Base-by-base conservation (phyloP, 2,797 vertebrate species). In the Picus viridis region DNA sequence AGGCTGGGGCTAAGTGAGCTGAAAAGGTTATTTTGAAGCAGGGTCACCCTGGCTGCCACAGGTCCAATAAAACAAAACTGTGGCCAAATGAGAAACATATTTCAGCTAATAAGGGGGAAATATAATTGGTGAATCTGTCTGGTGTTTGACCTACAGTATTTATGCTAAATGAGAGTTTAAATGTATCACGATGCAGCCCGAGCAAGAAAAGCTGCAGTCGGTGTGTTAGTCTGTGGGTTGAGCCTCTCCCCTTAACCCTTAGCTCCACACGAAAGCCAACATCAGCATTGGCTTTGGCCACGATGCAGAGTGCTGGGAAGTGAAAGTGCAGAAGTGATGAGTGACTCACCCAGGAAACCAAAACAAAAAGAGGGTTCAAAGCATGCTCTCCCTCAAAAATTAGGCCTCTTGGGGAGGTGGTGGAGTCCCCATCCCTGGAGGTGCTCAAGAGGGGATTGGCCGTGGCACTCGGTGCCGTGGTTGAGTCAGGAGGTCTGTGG, bases 21-120 rank as follows among this genome's bases (percentile, higher is more conserved):
- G 92, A 92, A 94, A 95, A 90, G 83, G 95, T 94, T 93, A 92
- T 85, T 88, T 92, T 93, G 77, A 96, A 87, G 71, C 59, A 41
- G 63, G 86, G 91, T 90, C 88, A 93, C 78, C 87, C 86, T 93
- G 43, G 15, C 96, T 94, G 95, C 93, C 96, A 92, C 27, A 92
- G 96, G 96, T 96, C 97, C 96, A 97, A 97, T 96, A 97, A 97
- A 97, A 97, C 96, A 97, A 96, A 96, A 95, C 92, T 82, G 67
- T 90, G 74, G 97, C 96, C 97, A 98, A 97, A 97, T 96, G 86
- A 97, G 97, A 97, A 96, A 93, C 94, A 96, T 96, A 96, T 96
- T 98, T 97, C 96, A 97, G 94, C 94, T 90, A 94, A 97, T 79
- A 10, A 82, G 95, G 93, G 96, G 93, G 91, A 97, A 95, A 97